Evolutionary conservation across 2,797 vertebrate species (phyloP).

Genomic region (Alectoris magna): DNA sequence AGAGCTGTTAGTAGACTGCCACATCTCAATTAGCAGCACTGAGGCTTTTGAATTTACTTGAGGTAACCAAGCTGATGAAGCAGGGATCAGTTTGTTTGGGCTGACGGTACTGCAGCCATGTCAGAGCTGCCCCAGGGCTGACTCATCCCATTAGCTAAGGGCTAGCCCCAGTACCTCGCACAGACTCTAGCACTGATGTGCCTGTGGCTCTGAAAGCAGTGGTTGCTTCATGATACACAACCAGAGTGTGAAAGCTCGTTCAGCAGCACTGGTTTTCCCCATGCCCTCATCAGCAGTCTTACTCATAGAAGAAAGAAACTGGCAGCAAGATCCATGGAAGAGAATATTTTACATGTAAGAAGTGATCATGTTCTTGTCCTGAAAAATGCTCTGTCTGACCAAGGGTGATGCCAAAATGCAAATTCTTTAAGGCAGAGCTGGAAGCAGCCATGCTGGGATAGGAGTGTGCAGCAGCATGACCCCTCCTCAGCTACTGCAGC

Average conservation of each 20-base stretch:
- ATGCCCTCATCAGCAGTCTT: rapidly evolving
- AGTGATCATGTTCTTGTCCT: neutral
- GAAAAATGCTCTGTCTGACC: neutral
- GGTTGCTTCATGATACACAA: rapidly evolving
- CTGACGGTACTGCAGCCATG: neutral
- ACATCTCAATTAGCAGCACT: neutral
- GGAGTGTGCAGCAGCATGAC: neutral
- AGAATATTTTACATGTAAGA: neutral
- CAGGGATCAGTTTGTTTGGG: neutral
- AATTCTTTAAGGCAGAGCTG: neutral
- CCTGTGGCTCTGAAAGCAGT: neutral
- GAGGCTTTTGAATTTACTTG: neutral
- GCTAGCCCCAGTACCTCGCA: rapidly evolving
- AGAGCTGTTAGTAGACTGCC: neutral
- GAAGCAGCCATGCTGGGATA: neutral
- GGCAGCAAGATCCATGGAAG: neutral
- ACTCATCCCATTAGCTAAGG: neutral
- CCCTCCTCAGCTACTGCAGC: neutral
- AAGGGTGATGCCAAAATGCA: neutral
- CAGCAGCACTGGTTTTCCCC: rapidly evolving
- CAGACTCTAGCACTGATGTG: neutral
- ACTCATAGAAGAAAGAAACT: neutral
- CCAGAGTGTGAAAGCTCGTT: neutral
- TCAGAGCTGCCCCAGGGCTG: neutral
- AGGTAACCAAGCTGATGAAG: neutral